Evolutionary conservation across 2,888 invertebrate species (phyloP).

Genomic region (Julus scandinavius): DNA sequence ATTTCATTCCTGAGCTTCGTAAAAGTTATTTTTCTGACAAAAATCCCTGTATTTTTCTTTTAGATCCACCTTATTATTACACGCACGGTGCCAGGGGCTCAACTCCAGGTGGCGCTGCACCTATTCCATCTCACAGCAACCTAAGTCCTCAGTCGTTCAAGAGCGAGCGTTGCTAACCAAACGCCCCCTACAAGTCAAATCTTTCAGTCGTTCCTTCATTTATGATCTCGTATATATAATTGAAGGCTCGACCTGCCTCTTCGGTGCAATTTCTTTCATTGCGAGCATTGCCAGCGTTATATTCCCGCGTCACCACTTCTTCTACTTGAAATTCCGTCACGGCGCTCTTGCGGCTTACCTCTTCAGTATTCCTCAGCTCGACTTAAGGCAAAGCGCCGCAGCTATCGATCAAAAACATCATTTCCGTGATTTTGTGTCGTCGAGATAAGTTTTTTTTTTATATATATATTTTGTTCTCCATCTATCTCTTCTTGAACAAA

Average conservation of each 20-base stretch:
- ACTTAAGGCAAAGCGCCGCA: not conserved
- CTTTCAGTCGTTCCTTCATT: not conserved
- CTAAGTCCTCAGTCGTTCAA: constrained; percentile 58
- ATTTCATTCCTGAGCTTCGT: not conserved
- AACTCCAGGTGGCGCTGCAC: constrained; percentile 55
- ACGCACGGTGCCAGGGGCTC: constrained; percentile 57
- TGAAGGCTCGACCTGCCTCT: constrained; percentile 23
- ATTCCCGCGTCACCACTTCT: not conserved
- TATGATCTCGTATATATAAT: constrained; percentile 36
- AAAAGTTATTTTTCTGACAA: not conserved
- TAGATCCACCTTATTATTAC: constrained; percentile 58
- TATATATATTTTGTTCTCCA: no score
- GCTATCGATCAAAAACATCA: constrained; percentile 10
- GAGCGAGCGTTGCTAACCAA: constrained; percentile 57
- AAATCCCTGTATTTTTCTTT: not conserved
- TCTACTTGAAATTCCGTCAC: not conserved
- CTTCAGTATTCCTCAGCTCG: constrained; percentile 27
- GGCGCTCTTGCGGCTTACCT: not conserved
- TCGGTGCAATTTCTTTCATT: constrained; percentile 30
- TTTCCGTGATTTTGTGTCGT: not conserved
- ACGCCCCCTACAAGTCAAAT: constrained; percentile 43
- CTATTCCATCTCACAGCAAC: constrained; percentile 56
- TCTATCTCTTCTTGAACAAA: not conserved
- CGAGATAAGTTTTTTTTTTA: no score
- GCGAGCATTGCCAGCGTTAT: not conserved